phyloP scores from a whole-genome alignment of 2,113 vertebrate species.

The Sorex fumeus region DNA sequence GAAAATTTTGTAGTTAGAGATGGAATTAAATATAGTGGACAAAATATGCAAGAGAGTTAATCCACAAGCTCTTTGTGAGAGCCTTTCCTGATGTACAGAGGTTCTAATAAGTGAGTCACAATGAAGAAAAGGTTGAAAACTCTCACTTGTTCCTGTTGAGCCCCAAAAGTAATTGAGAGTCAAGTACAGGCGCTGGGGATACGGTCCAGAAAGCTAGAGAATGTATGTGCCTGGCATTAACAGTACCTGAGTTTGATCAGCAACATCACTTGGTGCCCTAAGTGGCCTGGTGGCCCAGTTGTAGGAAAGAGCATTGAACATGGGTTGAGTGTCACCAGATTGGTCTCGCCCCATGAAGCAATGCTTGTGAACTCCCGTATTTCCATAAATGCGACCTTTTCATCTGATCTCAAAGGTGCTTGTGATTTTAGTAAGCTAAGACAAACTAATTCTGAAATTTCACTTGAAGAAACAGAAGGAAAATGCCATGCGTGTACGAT shows the following conservation, averaged over 20 bases:
- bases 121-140: not conserved
- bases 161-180: not conserved
- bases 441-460: not conserved
- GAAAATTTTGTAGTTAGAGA: constrained; percentile 7
- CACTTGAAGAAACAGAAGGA: constrained; percentile 5
- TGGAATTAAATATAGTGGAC: not conserved
- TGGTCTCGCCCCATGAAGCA: no score
- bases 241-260: no score
- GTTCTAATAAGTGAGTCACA: not conserved
- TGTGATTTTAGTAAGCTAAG: not conserved
- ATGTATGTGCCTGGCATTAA: no score
- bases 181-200: not conserved
- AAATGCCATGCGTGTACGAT: not conserved
- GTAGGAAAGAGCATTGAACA: no score
- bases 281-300: no score
- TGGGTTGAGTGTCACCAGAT: no score
- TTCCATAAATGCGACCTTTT: not conserved
- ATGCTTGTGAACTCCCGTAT: not conserved
- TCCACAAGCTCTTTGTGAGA: not conserved
- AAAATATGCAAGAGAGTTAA: constrained; percentile 3
- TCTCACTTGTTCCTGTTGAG: not conserved
- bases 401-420: not conserved
- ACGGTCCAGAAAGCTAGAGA: no score
- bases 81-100: not conserved
- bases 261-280: no score